These are phyloP conservation scores for Squalus acanthias DNA, from an alignment of 2,797 vertebrate genomes.

Conservation along the genomic window DNA sequence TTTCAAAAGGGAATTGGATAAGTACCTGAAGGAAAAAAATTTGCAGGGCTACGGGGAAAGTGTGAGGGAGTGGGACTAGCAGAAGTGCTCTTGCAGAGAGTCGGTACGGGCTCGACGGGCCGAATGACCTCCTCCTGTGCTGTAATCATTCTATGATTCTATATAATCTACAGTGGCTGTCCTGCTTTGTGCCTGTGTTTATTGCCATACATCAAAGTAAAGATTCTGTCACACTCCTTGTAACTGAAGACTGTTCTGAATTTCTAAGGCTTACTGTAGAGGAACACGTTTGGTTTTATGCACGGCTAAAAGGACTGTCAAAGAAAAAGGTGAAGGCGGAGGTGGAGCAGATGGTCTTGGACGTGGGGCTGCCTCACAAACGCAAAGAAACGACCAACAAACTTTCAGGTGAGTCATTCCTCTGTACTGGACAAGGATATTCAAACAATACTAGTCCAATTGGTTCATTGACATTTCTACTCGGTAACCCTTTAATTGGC, in stretches of 20 bases:
- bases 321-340: constrained; percentile 83
- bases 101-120: too few species aligned
- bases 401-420: constrained; percentile 71
- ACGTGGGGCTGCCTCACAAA: constrained; percentile 87
- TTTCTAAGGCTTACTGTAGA: constrained; percentile 84
- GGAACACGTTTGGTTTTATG: constrained; percentile 98
- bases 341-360: constrained; percentile 87
- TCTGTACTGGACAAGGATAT: background rate
- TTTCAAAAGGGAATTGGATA: too few species aligned
- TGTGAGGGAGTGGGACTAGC: too few species aligned
- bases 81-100: too few species aligned
- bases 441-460: background rate
- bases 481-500: background rate
- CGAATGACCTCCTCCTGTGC: too few species aligned
- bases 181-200: background rate
- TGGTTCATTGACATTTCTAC: background rate
- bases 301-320: constrained; percentile 81
- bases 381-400: constrained; percentile 76
- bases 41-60: too few species aligned
- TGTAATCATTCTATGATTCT: too few species aligned
- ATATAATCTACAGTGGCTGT: background rate
- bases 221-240: background rate
- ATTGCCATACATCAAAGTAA: background rate
- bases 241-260: background rate
- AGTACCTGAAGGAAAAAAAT: too few species aligned